Evolutionary conservation across 2,113 vertebrate genomes (phyloP).

Genomic region (Leuciscus idus): DNA sequence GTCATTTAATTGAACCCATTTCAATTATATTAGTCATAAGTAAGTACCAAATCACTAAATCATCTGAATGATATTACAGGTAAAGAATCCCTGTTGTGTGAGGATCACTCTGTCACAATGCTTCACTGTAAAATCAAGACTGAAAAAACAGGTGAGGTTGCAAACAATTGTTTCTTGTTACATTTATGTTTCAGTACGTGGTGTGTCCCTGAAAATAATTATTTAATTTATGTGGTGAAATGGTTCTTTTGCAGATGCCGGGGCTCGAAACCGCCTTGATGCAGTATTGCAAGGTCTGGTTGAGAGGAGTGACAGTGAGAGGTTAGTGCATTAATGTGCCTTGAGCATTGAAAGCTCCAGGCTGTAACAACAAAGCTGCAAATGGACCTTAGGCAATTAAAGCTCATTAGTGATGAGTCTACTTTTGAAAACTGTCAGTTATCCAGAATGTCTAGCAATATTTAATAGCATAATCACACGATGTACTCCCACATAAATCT

Average conservation of each 20-base stretch:
- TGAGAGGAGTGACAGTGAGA: slow-evolving; percentile 80
- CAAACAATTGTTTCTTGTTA: neutral
- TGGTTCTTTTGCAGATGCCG: slow-evolving; percentile 66
- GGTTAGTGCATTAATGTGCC: slow-evolving; percentile 58
- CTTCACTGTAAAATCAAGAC: slow-evolving; percentile 82
- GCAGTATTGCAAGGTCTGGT: slow-evolving; percentile 80
- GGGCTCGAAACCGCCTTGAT: slow-evolving; percentile 77
- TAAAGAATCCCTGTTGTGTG: neutral
- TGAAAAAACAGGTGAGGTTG: slow-evolving; percentile 78
- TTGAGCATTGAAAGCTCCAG: neutral
- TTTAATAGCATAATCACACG: no score
- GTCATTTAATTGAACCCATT: no score
- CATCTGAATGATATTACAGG: neutral
- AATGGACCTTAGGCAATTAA: neutral
- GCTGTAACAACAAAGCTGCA: neutral
- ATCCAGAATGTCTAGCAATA: no score
- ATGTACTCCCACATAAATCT: no score
- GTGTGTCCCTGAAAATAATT: neutral
- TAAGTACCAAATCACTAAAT: neutral
- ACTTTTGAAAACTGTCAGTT: neutral
- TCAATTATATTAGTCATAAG: neutral
- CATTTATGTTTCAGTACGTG: neutral
- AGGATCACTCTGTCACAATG: slow-evolving; percentile 65
- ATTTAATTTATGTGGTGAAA: neutral
- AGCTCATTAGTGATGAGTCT: neutral